Conservation (phyloP, 2,797 vertebrate genomes). For the Galago senegalensis region DNA sequence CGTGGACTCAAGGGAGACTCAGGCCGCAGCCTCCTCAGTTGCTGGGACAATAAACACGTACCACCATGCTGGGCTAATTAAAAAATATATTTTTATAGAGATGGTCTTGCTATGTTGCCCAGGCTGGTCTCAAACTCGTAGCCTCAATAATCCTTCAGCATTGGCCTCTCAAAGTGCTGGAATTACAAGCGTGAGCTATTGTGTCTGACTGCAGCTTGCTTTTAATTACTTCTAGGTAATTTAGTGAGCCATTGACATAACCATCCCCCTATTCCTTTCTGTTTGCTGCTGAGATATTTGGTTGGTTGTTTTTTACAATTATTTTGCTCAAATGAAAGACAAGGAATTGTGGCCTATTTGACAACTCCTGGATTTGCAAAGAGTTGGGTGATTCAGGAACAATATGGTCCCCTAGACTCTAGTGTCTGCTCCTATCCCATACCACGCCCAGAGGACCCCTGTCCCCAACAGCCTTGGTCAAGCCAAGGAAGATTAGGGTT, state of each 20-base stretch:
- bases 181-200: neutral
- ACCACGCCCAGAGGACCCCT: neutral
- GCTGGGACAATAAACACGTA: rapidly evolving
- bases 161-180: neutral
- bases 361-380: neutral
- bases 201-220: neutral
- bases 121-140: neutral
- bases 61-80: neutral
- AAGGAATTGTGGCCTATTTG: neutral
- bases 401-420: neutral
- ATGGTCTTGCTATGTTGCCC: neutral
- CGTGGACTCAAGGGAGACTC: neutral
- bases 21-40: neutral
- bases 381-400: neutral
- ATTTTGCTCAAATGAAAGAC: slow-evolving; percentile 40
- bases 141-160: neutral
- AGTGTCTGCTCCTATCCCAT: neutral
- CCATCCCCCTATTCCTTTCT: neutral
- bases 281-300: neutral
- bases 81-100: neutral
- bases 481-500: neutral
- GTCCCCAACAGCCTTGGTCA: neutral
- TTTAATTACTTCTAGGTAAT: neutral
- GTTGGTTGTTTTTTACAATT: neutral
- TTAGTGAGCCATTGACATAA: neutral